These are phyloP conservation scores for Tuberolachnus salignus DNA, from an alignment of 2,888 invertebrate species.

Conservation along the genomic window DNA sequence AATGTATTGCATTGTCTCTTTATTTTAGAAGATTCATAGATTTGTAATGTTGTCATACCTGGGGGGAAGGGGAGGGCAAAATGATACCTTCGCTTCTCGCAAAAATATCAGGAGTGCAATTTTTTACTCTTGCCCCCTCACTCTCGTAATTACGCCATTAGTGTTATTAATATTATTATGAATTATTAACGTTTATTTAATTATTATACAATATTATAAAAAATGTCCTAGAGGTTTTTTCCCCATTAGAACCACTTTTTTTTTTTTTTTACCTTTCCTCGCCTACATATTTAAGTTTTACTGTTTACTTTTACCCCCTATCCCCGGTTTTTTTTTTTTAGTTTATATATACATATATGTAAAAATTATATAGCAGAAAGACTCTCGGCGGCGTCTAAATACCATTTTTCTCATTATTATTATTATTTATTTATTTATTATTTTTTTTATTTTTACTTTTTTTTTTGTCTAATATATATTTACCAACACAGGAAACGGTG, in stretches of 20 bases:
- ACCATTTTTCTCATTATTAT: too few relatives aligned
- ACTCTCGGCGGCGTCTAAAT: slow-evolving; percentile 26
- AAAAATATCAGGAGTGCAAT: too few relatives aligned
- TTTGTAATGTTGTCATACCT: too few relatives aligned
- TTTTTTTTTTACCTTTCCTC: neutral
- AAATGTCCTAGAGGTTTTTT: slow-evolving; percentile 21
- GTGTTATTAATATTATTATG: slow-evolving; percentile 7
- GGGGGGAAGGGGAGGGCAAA: too few relatives aligned
- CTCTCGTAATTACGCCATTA: too few relatives aligned
- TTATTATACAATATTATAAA: slow-evolving; percentile 11
- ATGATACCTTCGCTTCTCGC: too few relatives aligned
- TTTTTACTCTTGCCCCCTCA: too few relatives aligned
- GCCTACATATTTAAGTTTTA: slow-evolving; percentile 27
- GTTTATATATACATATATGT: slow-evolving; percentile 21
- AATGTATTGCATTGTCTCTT: too few relatives aligned
- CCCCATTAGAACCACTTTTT: too few relatives aligned
- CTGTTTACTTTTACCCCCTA: slow-evolving; percentile 29
- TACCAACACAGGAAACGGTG: slow-evolving; percentile 53
- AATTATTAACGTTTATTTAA: slow-evolving; percentile 17
- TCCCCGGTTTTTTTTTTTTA: slow-evolving; percentile 41
- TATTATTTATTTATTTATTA: slow-evolving; percentile 40
- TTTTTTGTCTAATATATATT: too few relatives aligned
- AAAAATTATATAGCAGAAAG: slow-evolving; percentile 6
- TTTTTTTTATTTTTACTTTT: too few relatives aligned
- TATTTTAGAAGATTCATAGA: too few relatives aligned